phyloP scores from a whole-genome alignment of 2,113 vertebrate species.

The Prietella phreatophila region DNA sequence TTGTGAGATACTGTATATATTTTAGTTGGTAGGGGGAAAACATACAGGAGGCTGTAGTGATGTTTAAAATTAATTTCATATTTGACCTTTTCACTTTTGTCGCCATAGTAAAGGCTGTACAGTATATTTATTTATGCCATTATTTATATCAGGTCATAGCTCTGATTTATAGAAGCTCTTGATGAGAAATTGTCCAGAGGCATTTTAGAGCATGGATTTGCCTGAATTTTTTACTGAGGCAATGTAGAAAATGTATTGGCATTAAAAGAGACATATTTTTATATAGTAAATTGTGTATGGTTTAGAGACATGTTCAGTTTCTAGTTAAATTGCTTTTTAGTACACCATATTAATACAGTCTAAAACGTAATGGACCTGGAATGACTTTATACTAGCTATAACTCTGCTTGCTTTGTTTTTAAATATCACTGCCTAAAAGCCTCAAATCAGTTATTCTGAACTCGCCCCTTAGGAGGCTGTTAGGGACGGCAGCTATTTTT shows the following conservation, averaged over 20 bases:
- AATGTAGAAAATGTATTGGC: not conserved
- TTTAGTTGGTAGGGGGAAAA: too few species aligned
- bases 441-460: constrained; percentile 34
- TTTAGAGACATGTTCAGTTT: not conserved
- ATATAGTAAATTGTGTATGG: not conserved
- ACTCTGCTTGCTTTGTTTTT: constrained; percentile 13
- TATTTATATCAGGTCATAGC: not conserved
- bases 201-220: not conserved
- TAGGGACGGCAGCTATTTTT: constrained; percentile 36
- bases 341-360: not conserved
- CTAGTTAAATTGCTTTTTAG: not conserved
- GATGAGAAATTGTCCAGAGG: not conserved
- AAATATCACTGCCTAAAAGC: constrained; percentile 33
- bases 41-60: constrained; percentile 4
- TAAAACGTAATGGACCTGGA: not conserved
- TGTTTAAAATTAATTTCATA: constrained; percentile 21
- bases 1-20: too few species aligned
- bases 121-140: not conserved
- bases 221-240: not conserved
- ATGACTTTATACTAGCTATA: not conserved
- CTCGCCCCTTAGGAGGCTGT: constrained; percentile 19
- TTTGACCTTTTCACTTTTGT: constrained; percentile 36
- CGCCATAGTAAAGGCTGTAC: constrained; percentile 1
- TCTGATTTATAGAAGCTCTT: not conserved
- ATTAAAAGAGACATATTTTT: not conserved